Percentiles rank a stretch among this genome's conserved stretches.
Conservation (phyloP, 1,140 invertebrate genomes). For the Aphis craccivora region DNA sequence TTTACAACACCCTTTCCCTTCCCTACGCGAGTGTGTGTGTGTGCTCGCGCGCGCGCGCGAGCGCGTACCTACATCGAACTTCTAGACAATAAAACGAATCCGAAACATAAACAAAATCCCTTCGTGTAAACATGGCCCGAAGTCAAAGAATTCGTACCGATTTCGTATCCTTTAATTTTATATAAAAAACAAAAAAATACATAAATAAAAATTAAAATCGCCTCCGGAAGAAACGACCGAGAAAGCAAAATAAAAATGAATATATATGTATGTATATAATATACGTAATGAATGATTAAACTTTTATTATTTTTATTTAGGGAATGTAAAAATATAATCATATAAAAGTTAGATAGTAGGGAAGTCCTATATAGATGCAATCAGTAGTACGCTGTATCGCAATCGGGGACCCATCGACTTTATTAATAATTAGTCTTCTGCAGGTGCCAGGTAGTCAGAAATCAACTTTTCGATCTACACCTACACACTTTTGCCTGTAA, state of each 20-base stretch:
- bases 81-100: slow-evolving; percentile 46
- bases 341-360: background rate
- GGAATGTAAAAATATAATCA: too few species aligned
- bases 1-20: background rate
- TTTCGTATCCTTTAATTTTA: slow-evolving; percentile 26
- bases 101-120: slow-evolving; percentile 44
- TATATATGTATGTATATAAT: background rate
- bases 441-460: too few species aligned
- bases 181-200: background rate
- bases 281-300: background rate
- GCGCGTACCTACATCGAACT: background rate
- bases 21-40: background rate
- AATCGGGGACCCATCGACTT: background rate
- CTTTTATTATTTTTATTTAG: slow-evolving; percentile 1
- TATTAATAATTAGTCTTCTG: background rate
- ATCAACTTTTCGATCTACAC: too few species aligned
- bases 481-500: background rate
- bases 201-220: background rate
- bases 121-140: slow-evolving; percentile 51
- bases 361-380: background rate
- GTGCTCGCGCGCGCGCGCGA: background rate
- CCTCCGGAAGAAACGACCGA: background rate
- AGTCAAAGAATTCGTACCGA: slow-evolving; percentile 52
- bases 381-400: background rate
- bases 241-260: background rate